Conservation (phyloP, 2,797 vertebrate genomes). For the Euphonia xanthogaster region DNA sequence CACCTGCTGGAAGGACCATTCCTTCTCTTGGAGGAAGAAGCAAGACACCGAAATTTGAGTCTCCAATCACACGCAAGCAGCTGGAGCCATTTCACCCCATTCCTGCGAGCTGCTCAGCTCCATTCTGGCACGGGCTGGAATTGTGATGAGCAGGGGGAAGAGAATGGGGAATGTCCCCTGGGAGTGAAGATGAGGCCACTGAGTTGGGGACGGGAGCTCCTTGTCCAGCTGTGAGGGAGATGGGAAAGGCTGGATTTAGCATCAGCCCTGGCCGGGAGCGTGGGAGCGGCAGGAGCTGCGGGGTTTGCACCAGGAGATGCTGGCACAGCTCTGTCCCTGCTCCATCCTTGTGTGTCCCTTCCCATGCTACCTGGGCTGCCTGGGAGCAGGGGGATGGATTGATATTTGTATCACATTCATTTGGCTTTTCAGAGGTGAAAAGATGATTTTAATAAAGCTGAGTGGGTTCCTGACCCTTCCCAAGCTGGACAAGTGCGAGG, state of each 20-base stretch:
- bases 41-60: not conserved
- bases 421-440: not conserved
- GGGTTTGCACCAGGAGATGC: not conserved
- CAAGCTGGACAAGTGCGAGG: not conserved
- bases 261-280: not conserved
- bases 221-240: not conserved
- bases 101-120: not conserved
- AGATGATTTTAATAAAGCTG: not conserved
- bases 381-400: accelerated
- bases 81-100: not conserved
- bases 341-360: not conserved
- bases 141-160: not conserved
- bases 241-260: slow-evolving; percentile 8
- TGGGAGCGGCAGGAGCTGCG: not conserved
- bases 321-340: accelerated
- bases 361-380: accelerated
- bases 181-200: not conserved
- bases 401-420: accelerated
- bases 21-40: not conserved
- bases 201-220: not conserved
- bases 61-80: accelerated
- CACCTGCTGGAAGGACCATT: not conserved
- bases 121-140: not conserved
- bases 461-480: not conserved
- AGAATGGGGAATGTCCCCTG: not conserved